Evolutionary conservation across 1,140 invertebrate genomes (phyloP).

Genomic region (Aethina tumida): DNA sequence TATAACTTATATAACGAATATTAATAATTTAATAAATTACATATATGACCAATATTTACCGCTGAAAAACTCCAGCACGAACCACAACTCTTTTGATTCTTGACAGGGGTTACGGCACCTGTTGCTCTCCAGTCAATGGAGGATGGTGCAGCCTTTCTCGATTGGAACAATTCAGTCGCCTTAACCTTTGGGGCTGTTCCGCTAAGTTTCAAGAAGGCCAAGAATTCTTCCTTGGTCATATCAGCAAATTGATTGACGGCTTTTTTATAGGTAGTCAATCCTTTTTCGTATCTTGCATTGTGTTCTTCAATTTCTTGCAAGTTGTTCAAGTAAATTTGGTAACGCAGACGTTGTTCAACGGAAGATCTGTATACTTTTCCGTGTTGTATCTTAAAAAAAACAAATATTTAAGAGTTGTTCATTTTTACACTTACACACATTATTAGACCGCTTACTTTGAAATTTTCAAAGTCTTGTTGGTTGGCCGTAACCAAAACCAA

Average conservation of each 20-base stretch:
- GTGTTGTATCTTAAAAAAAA: constrained; percentile 8
- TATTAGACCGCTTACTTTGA: too few relatives aligned
- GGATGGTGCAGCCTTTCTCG: too few relatives aligned
- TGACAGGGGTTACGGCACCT: constrained; percentile 11
- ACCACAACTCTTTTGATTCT: constrained; percentile 11
- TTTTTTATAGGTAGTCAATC: constrained; percentile 53
- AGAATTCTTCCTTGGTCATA: constrained; percentile 77
- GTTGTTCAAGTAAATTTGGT: constrained; percentile 80
- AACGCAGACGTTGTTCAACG: constrained; percentile 64
- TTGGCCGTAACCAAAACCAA: too few relatives aligned
- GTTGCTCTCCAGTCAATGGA: constrained; percentile 14
- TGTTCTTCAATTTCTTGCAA: constrained; percentile 72
- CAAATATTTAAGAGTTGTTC: too few relatives aligned
- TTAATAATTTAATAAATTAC: too few relatives aligned
- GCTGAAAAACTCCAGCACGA: constrained; percentile 13
- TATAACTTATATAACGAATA: too few relatives aligned
- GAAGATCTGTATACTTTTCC: constrained; percentile 10
- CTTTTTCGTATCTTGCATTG: constrained; percentile 59
- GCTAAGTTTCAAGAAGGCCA: constrained; percentile 1
- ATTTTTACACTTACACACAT: too few relatives aligned
- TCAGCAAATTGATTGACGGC: constrained; percentile 74
- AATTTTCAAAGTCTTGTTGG: too few relatives aligned
- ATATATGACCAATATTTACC: too few relatives aligned
- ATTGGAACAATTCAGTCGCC: too few relatives aligned
- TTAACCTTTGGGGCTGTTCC: too few relatives aligned